phyloP scores from a whole-genome alignment of 2,113 vertebrate genomes.

The Oceanodroma tethys region DNA sequence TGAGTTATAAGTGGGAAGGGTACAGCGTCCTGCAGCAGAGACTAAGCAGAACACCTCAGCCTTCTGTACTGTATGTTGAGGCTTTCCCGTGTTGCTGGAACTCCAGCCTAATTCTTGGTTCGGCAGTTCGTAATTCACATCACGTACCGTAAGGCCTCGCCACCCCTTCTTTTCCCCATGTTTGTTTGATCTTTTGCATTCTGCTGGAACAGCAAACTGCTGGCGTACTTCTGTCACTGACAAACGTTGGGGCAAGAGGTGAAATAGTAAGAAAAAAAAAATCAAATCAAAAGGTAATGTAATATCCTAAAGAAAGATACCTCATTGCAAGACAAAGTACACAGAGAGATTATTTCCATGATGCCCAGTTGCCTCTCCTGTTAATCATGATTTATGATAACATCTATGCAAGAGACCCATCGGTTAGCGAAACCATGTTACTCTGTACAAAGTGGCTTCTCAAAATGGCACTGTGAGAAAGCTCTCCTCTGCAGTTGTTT shows the following conservation, averaged over 20 bases:
- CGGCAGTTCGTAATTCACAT: constrained; percentile 51
- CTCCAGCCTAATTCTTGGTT: constrained; percentile 21
- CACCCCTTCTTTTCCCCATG: background rate
- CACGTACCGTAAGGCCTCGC: constrained; percentile 12
- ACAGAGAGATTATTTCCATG: constrained; percentile 3
- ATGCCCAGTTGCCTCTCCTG: background rate
- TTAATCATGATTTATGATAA: constrained; percentile 14
- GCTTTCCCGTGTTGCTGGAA: background rate
- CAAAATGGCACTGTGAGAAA: constrained; percentile 81
- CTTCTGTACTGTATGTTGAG: constrained; percentile 11
- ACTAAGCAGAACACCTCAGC: constrained; percentile 73
- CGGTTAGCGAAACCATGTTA: constrained; percentile 43
- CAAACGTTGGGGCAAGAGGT: constrained; percentile 54
- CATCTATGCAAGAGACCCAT: background rate
- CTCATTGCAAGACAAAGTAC: background rate
- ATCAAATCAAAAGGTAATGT: background rate
- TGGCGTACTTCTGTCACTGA: background rate
- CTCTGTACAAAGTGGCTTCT: constrained; percentile 60
- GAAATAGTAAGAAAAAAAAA: background rate
- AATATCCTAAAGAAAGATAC: constrained; percentile 1
- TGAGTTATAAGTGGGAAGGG: constrained; percentile 68
- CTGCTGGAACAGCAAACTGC: background rate
- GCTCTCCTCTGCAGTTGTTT: constrained; percentile 58
- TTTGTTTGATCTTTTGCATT: constrained; percentile 46
- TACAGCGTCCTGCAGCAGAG: constrained; percentile 70